Evolutionary conservation across 2,888 invertebrate genomes (phyloP), one percentile per base, ranked within the genome.

Genomic region (Drosophila birchii): DNA sequence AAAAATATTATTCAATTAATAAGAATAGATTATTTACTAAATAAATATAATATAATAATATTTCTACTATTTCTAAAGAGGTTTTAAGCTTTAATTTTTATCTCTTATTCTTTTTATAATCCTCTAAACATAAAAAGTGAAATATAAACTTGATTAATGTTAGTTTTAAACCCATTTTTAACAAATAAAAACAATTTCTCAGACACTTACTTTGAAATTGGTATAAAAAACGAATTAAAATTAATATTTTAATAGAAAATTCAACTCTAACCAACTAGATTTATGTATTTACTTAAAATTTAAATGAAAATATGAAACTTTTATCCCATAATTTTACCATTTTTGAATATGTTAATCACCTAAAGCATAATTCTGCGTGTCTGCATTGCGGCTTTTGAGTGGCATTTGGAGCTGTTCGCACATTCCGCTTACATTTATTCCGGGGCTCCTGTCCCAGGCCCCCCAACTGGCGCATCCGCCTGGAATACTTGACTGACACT

Each of bases 401-500:
- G 61, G 64, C 72, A 64, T 64, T 36, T 44, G 38, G 66, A 75
- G 67, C 43, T 29, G 57, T 57, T 45, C 36, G 51, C 38, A 36
- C 39, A 60, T 53, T 53, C 53, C 57, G 36, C 58, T 53, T 39
- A 49, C 60, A 64, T 55, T 58, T 43, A 57, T 53, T 26, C 39
- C 45, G 47, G 9, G 18, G 29, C 55, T 45, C 53, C n/a, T 14
- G 34, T 34, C 49, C 47, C 20, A 43, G 43, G 7, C 47, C 11
- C 41, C 54, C 39, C 29, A 62, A 76, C 70, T 63, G 70, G 62
- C 55, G 76, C 67, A 75, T 78, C 64, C 78, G 71, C 60, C 59
- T 68, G 71, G 76, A 71, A 76, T 66, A 72, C 73, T 79, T 72
- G 72, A 76, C 68, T 85, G 89, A 89, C 89, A 90, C 89, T 86